A percentile compares a stretch with the other conserved stretches of the same genome.
Evolutionary conservation across 2,113 vertebrate genomes (phyloP).

Genomic region (Ciconia boyciana): DNA sequence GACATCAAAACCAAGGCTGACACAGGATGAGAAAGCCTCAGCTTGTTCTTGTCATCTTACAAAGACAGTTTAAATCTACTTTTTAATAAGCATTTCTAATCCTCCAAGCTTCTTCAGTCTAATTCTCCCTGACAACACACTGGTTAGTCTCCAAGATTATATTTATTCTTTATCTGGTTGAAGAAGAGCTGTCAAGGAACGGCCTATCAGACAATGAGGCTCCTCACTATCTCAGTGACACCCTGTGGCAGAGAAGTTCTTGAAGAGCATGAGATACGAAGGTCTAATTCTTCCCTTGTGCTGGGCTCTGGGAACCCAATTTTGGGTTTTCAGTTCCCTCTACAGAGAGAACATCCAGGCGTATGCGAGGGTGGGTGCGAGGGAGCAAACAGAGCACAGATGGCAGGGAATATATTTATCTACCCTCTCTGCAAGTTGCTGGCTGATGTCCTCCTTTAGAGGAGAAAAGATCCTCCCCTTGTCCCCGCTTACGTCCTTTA

Average conservation of each 20-base stretch:
- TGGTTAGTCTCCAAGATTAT: not conserved
- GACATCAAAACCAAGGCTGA: not conserved
- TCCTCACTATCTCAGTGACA: not conserved
- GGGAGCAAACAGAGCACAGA: not conserved
- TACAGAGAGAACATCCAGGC: not conserved
- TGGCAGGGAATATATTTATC: not conserved
- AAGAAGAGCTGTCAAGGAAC: not conserved
- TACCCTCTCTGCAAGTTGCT: not conserved
- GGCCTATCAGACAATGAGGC: not conserved
- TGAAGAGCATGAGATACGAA: not conserved
- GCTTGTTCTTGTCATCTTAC: not conserved
- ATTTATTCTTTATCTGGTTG: not conserved
- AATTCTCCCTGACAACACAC: not conserved
- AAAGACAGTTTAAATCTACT: not conserved
- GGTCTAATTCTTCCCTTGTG: not conserved
- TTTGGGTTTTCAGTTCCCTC: not conserved
- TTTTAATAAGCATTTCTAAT: constrained; percentile 28
- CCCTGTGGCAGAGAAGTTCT: not conserved
- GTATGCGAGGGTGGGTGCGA: not conserved
- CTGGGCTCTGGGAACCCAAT: not conserved
- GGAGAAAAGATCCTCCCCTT: not conserved
- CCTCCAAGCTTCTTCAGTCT: not conserved
- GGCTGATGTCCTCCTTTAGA: not conserved
- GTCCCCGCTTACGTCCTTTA: not conserved
- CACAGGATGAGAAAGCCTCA: not conserved